Conservation (phyloP, 2,797 vertebrate species). For the Eospalax fontanierii region DNA sequence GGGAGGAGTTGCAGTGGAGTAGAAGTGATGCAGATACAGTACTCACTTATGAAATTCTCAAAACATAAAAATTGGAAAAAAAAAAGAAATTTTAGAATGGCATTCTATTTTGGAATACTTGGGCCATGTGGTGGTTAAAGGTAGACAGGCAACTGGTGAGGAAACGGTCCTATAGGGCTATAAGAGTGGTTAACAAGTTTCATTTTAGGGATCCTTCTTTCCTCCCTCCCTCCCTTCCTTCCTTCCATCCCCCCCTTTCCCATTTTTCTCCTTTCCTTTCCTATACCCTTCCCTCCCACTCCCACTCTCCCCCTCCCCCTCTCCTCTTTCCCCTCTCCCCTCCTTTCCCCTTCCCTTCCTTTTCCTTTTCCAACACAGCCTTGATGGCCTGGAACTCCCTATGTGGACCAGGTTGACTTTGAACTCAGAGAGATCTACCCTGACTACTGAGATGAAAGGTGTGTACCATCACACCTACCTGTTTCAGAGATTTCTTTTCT, state of each 20-base stretch:
- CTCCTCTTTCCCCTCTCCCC: no score
- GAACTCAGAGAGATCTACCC: no score
- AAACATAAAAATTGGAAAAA: no score
- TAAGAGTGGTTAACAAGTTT: not conserved
- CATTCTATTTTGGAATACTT: conserved; percentile 49
- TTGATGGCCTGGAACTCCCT: not conserved
- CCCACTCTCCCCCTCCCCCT: no score
- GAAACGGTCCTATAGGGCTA: not conserved
- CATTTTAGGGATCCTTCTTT: not conserved
- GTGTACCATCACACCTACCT: not conserved
- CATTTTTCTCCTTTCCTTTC: no score
- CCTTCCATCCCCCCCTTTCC: rapidly evolving
- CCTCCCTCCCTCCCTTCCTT: no score
- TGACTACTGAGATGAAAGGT: not conserved
- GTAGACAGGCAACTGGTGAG: not conserved
- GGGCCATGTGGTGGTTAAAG: conserved; percentile 31
- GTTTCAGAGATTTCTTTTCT: not conserved
- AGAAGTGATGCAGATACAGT: no score
- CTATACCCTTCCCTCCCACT: not conserved
- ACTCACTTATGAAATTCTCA: no score
- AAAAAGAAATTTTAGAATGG: not conserved
- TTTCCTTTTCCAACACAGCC: no score
- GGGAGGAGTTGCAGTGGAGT: no score
- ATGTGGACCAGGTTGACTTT: not conserved
- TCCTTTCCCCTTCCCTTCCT: no score